Evolutionary conservation across 2,888 invertebrate species (phyloP).

Genomic region (Lasioglossum marginatum): DNA sequence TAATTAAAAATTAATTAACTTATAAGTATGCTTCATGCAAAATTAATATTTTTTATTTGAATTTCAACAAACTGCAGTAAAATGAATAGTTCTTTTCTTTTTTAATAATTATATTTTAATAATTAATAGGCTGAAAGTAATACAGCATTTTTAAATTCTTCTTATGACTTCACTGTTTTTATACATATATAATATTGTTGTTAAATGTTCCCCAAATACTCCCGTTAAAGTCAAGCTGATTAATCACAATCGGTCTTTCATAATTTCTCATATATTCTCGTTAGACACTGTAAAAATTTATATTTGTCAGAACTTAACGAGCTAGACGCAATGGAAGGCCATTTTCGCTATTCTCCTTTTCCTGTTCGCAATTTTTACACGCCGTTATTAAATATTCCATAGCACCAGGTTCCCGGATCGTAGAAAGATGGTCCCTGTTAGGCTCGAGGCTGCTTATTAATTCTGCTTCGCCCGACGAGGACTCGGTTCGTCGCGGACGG

Average conservation of each 20-base stretch:
- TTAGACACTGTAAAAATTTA: not conserved
- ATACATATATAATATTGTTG: no score
- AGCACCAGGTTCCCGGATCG: not conserved
- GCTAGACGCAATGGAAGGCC: not conserved
- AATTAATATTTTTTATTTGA: no score
- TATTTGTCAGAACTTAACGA: not conserved
- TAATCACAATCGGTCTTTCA: not conserved
- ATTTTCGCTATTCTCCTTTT: not conserved
- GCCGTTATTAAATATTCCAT: not conserved
- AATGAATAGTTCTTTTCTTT: no score
- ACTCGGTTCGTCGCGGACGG: slow-evolving; percentile 3
- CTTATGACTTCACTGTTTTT: no score
- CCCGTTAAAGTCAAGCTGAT: no score
- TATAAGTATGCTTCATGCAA: no score
- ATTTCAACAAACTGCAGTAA: no score
- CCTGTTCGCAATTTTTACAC: not conserved
- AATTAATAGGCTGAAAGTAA: no score
- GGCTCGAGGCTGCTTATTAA: slow-evolving; percentile 3
- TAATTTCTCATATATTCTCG: not conserved
- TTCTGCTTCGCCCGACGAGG: not conserved
- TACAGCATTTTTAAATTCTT: no score
- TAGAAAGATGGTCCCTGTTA: not conserved
- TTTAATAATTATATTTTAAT: no score
- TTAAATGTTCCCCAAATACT: no score
- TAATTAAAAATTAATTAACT: no score